Percentiles rank a stretch among this genome's conserved stretches.
Conservation (phyloP, 2,888 invertebrate genomes). For the Geophilus truncorum region DNA sequence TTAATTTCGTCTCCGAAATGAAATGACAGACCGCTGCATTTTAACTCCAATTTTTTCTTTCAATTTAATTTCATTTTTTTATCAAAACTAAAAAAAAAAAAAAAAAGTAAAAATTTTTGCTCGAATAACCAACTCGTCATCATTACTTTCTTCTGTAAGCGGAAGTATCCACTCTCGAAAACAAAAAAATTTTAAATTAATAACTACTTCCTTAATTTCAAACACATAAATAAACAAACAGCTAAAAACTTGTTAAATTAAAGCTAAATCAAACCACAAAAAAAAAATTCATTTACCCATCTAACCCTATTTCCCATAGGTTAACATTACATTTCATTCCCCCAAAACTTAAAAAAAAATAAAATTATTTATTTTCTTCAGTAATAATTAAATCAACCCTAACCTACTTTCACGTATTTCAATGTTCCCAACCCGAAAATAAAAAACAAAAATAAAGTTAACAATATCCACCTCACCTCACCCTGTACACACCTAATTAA, state of each 20-base stretch:
- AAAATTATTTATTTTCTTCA: too few relatives aligned
- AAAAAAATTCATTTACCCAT: not conserved
- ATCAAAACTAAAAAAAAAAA: too few relatives aligned
- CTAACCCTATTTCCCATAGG: not conserved
- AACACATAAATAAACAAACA: not conserved
- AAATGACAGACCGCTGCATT: constrained; percentile 13
- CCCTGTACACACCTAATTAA: not conserved
- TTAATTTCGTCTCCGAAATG: constrained; percentile 1
- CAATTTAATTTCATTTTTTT: too few relatives aligned
- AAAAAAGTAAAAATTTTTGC: too few relatives aligned
- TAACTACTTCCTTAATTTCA: not conserved
- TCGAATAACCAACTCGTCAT: too few relatives aligned
- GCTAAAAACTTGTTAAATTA: too few relatives aligned
- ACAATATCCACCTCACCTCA: not conserved
- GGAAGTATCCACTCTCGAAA: not conserved
- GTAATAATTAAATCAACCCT: not conserved
- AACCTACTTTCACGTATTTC: not conserved
- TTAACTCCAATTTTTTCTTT: not conserved
- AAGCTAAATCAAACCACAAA: too few relatives aligned
- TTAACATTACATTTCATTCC: too few relatives aligned
- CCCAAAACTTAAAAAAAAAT: not conserved
- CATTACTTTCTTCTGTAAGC: not conserved
- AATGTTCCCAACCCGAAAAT: not conserved
- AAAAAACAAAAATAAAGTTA: not conserved
- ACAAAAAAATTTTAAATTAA: not conserved